These are phyloP conservation scores for Phaedon cochleariae DNA, from an alignment of 2,888 invertebrate genomes.

Conservation along the genomic window DNA sequence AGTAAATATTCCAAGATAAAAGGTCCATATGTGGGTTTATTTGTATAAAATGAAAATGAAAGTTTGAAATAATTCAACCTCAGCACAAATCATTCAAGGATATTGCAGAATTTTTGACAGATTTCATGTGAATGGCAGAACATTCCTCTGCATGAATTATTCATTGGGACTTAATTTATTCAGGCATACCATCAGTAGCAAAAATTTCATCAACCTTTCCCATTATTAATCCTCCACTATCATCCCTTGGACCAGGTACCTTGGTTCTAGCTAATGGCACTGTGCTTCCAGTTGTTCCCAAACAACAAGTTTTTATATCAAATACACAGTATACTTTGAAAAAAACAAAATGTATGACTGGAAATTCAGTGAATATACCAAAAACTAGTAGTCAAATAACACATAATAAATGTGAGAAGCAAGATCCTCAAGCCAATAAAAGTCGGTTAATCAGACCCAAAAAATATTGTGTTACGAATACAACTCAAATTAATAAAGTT, in stretches of 20 bases:
- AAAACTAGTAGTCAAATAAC: not conserved
- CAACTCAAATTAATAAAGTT: slow-evolving; percentile 61
- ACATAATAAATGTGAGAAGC: not conserved
- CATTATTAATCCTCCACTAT: slow-evolving; percentile 41
- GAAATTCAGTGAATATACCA: not conserved
- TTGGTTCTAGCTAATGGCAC: slow-evolving; percentile 59
- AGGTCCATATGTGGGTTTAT: too few species aligned
- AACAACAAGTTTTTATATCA: slow-evolving; percentile 46
- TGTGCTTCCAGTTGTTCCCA: slow-evolving; percentile 55
- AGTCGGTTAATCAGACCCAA: slow-evolving; percentile 35
- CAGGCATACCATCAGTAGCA: not conserved
- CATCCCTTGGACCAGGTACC: slow-evolving; percentile 57
- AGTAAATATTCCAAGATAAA: too few species aligned
- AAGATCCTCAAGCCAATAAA: slow-evolving; percentile 3
- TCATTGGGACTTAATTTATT: too few species aligned
- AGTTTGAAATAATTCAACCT: too few species aligned
- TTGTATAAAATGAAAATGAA: too few species aligned
- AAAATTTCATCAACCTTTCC: slow-evolving; percentile 38
- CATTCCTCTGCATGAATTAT: too few species aligned
- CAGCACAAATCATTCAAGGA: too few species aligned
- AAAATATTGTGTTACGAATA: slow-evolving; percentile 54
- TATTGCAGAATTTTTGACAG: too few species aligned
- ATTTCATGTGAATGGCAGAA: too few species aligned
- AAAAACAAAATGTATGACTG: slow-evolving; percentile 23
- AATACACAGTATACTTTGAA: slow-evolving; percentile 38